Percentiles rank a stretch among this genome's conserved stretches.
Conservation (phyloP, 2,113 vertebrate species). For the Crotalus helleri region DNA sequence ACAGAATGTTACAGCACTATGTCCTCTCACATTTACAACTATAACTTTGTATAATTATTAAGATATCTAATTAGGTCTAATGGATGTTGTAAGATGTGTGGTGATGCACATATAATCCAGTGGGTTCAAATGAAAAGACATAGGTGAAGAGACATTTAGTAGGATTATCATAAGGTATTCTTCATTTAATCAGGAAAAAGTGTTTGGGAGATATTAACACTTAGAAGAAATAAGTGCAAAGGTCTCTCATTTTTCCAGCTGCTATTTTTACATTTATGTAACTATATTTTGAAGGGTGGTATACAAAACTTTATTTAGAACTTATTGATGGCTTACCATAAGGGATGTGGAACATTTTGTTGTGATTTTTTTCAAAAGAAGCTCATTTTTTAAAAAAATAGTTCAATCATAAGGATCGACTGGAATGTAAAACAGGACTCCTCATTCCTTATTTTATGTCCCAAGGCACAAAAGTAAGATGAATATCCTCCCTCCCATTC, state of each 20-base stretch:
- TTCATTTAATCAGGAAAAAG: not conserved
- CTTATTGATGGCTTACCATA: not conserved
- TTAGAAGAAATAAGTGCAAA: not conserved
- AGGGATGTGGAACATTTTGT: not conserved
- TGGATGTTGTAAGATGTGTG: not conserved
- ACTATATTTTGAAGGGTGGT: not conserved
- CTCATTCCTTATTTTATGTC: not conserved
- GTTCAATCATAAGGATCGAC: not conserved
- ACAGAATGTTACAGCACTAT: not conserved
- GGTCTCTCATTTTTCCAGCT: not conserved
- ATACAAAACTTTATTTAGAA: not conserved
- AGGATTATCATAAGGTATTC: not conserved
- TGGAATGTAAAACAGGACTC: not conserved
- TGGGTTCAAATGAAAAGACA: not conserved
- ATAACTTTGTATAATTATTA: not conserved
- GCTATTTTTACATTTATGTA: not conserved
- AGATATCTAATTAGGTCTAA: not conserved
- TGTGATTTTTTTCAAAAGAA: not conserved
- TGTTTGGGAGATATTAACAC: too few relatives aligned
- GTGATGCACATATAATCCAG: not conserved
- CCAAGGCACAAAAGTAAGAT: not conserved
- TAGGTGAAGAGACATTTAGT: not conserved
- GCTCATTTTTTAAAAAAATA: not conserved
- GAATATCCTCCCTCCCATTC: not conserved
- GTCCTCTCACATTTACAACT: not conserved